A percentile compares a stretch with the other conserved stretches of the same genome.
Evolutionary conservation across 2,888 invertebrate genomes (phyloP).

Genomic region (Caenorhabditis plicata): DNA sequence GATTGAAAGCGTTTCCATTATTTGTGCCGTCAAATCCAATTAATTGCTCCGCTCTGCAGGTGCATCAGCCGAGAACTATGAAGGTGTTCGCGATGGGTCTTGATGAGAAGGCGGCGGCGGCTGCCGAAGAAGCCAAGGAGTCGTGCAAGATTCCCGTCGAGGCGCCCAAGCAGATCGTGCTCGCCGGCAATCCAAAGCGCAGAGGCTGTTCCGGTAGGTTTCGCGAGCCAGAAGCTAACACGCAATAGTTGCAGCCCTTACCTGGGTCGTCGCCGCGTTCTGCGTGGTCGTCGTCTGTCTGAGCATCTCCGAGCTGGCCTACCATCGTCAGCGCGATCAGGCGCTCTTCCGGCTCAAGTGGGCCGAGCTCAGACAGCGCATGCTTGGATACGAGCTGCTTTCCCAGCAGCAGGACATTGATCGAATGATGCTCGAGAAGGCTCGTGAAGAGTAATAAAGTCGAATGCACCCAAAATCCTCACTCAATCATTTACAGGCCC

Average conservation of each 20-base stretch:
- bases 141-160: conserved; percentile 12
- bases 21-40: background rate
- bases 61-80: conserved; percentile 52
- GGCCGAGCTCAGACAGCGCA: conserved; percentile 60
- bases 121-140: conserved; percentile 13
- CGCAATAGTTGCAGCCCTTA: conserved; percentile 35
- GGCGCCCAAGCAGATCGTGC: conserved; percentile 30
- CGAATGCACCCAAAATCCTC: too few species aligned
- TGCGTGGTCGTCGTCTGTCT: conserved; percentile 56
- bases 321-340: conserved; percentile 62
- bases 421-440: conserved; percentile 24
- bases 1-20: background rate
- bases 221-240: conserved; percentile 1
- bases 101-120: conserved; percentile 52
- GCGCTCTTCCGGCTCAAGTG: conserved; percentile 61
- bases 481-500: too few species aligned
- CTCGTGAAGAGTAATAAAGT: conserved; percentile 11
- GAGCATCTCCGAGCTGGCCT: conserved; percentile 60
- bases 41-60: conserved; percentile 20
- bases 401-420: conserved; percentile 36
- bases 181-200: conserved; percentile 23
- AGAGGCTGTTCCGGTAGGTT: conserved; percentile 30
- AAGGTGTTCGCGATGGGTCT: conserved; percentile 63
- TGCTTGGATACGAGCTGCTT: conserved; percentile 49
- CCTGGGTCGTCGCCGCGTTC: conserved; percentile 59